These are phyloP conservation scores for Limnephilus lunatus DNA, from an alignment of 2,888 invertebrate species.

Conservation along the genomic window DNA sequence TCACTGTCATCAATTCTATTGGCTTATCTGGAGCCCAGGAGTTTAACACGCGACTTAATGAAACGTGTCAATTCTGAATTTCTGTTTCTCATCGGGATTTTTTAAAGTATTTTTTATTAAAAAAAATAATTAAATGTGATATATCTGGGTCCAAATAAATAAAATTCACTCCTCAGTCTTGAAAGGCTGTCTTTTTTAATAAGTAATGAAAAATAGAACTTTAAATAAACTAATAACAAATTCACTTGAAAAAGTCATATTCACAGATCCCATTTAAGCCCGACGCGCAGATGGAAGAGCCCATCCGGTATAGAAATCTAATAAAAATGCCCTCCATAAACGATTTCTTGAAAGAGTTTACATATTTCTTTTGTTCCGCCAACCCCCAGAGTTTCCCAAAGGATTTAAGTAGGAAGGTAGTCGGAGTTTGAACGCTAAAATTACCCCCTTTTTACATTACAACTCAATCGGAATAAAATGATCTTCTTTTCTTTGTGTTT, in stretches of 20 bases:
- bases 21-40: no score
- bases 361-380: slow-evolving; percentile 74
- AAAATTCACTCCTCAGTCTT: background rate
- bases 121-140: no score
- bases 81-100: no score
- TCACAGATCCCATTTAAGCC: background rate
- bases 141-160: no score
- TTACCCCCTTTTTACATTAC: slow-evolving; percentile 59
- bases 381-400: slow-evolving; percentile 61
- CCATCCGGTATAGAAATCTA: slow-evolving; percentile 35
- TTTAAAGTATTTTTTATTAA: no score
- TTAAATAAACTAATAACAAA: background rate
- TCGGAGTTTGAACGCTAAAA: slow-evolving; percentile 52
- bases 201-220: background rate
- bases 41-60: no score
- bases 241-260: background rate
- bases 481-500: slow-evolving; percentile 64
- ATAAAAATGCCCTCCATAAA: slow-evolving; percentile 32
- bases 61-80: no score
- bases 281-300: background rate
- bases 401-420: slow-evolving; percentile 56
- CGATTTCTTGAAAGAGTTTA: slow-evolving; percentile 73
- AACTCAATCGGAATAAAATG: slow-evolving; percentile 66
- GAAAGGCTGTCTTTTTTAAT: background rate
- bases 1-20: no score